Conservation (phyloP, 2,113 vertebrate genomes). For the Circaetus gallicus region DNA sequence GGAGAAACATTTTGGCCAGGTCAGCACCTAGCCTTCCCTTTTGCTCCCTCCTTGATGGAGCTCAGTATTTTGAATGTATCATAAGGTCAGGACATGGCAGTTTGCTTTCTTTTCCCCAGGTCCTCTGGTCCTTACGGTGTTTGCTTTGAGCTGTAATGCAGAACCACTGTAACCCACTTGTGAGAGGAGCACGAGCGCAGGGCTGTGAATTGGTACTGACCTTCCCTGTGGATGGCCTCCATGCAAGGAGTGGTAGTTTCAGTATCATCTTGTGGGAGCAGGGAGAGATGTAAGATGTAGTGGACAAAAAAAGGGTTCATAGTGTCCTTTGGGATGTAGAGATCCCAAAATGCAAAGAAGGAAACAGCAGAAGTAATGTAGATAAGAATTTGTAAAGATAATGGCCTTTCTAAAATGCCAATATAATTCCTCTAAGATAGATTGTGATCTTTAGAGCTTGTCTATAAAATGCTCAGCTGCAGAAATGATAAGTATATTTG, state of each 20-base stretch:
- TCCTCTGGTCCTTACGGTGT: background rate
- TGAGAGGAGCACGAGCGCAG: background rate
- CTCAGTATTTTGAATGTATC: background rate
- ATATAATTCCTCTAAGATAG: background rate
- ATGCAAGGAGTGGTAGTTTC: accelerated
- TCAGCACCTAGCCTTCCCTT: background rate
- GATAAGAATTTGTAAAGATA: background rate
- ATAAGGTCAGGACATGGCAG: background rate
- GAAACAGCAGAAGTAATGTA: background rate
- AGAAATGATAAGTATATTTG: background rate
- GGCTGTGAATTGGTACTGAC: background rate
- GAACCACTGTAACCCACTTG: background rate
- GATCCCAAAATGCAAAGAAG: background rate
- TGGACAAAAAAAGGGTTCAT: background rate
- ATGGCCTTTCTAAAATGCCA: background rate
- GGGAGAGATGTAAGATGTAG: background rate
- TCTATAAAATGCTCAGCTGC: background rate
- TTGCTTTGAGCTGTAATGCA: background rate
- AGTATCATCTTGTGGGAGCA: background rate
- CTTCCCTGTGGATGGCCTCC: background rate
- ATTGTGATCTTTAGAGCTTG: background rate
- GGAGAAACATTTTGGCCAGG: background rate
- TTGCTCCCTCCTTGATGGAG: background rate
- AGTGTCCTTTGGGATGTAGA: background rate
- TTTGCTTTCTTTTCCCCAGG: background rate